phyloP scores from a whole-genome alignment of 2,888 invertebrate genomes.

The Tetramorium bicarinatum region DNA sequence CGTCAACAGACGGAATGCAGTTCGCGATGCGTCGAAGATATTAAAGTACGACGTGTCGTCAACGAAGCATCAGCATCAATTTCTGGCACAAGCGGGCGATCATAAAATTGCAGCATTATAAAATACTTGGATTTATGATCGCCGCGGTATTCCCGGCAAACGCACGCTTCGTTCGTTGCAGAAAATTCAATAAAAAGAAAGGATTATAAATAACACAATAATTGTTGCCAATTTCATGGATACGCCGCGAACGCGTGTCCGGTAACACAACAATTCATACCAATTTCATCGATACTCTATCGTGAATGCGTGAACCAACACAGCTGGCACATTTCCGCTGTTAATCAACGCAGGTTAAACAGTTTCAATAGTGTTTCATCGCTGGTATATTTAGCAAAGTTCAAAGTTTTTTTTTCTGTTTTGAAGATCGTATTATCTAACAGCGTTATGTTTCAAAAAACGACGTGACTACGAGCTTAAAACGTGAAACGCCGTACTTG shows the following conservation, averaged over 20 bases:
- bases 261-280: constrained; percentile 7
- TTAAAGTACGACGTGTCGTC: constrained; percentile 35
- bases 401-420: constrained; percentile 15
- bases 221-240: constrained; percentile 23
- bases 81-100: neutral
- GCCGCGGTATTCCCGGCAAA: neutral
- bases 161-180: neutral
- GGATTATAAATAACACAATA: constrained; percentile 22
- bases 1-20: neutral
- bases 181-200: constrained; percentile 21
- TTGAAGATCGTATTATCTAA: constrained; percentile 39
- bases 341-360: constrained; percentile 37
- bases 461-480: constrained; percentile 37
- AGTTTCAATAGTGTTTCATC: neutral
- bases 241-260: neutral
- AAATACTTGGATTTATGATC: constrained; percentile 34
- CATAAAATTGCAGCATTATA: constrained; percentile 40
- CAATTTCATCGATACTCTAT: constrained; percentile 27
- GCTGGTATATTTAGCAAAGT: neutral
- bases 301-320: neutral
- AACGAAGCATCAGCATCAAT: constrained; percentile 25
- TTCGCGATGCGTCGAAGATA: constrained; percentile 17
- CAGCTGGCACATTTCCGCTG: neutral
- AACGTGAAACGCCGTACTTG: constrained; percentile 53
- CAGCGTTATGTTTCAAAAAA: constrained; percentile 56